These are phyloP conservation scores for Podarcis lilfordi DNA, from an alignment of 2,797 vertebrate genomes.

Conservation along the genomic window DNA sequence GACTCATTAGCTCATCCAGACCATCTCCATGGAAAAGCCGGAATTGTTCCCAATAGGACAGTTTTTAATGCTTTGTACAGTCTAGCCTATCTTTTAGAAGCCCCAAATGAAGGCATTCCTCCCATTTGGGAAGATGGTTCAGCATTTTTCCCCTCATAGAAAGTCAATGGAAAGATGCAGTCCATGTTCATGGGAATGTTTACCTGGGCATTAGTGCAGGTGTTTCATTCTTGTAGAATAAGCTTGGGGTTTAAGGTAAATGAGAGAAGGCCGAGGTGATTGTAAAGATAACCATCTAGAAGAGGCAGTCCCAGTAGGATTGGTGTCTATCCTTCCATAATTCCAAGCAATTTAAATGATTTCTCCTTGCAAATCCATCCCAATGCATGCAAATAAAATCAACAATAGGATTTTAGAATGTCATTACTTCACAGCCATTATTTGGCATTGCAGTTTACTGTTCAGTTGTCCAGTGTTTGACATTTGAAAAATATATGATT, in stretches of 20 bases:
- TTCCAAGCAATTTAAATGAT: neutral
- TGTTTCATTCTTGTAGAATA: neutral
- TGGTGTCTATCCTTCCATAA: neutral
- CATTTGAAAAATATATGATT: neutral
- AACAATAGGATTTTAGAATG: neutral
- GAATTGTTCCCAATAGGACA: slow-evolving; percentile 44
- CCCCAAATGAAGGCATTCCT: slow-evolving; percentile 37
- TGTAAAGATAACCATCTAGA: neutral
- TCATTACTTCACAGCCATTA: neutral
- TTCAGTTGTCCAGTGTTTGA: neutral
- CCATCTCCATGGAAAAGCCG: slow-evolving; percentile 44
- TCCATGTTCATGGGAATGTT: neutral
- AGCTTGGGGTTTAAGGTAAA: neutral
- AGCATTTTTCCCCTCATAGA: slow-evolving; percentile 15
- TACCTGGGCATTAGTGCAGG: neutral
- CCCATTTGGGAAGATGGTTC: neutral
- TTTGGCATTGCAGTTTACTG: neutral
- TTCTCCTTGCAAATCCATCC: neutral
- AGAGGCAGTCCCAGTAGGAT: neutral
- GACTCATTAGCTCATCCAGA: slow-evolving; percentile 45
- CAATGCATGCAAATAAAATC: neutral
- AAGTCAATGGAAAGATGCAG: neutral
- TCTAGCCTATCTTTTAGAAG: slow-evolving; percentile 48
- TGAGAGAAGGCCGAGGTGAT: neutral
- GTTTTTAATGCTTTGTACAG: slow-evolving; percentile 42